Percentiles rank a stretch among this genome's conserved stretches.
These are phyloP conservation scores for Erebia palarica DNA, from an alignment of 2,888 invertebrate species.

Conservation along the genomic window DNA sequence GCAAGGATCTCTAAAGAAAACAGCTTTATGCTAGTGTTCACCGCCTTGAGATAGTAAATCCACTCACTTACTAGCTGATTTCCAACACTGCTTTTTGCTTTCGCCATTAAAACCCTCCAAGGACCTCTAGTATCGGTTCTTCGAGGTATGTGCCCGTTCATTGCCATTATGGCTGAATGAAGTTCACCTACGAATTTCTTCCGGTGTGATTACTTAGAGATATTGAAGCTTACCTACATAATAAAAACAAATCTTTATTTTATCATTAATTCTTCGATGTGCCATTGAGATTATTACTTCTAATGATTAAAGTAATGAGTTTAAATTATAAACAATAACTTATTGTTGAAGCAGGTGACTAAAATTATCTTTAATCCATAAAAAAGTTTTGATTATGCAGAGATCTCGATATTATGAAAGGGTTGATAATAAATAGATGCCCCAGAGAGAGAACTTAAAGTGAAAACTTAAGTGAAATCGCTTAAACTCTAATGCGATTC, in stretches of 20 bases:
- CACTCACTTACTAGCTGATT: too few relatives aligned
- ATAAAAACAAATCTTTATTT: too few relatives aligned
- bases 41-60: too few relatives aligned
- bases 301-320: neutral
- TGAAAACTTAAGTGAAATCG: neutral
- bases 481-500: neutral
- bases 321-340: neutral
- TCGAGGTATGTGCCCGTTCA: too few relatives aligned
- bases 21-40: neutral
- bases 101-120: too few relatives aligned
- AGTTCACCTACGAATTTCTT: too few relatives aligned
- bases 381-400: neutral
- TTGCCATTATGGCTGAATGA: too few relatives aligned
- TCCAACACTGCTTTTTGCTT: too few relatives aligned
- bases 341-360: neutral
- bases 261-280: neutral
- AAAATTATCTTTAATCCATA: neutral
- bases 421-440: conserved; percentile 4
- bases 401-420: conserved; percentile 1
- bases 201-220: too few relatives aligned
- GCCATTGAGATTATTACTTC: neutral
- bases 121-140: too few relatives aligned
- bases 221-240: too few relatives aligned
- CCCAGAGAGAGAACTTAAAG: neutral
- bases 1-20: neutral